These are phyloP conservation scores for Eptesicus fuscus DNA, from an alignment of 2,113 vertebrate species.

Conservation along the genomic window DNA sequence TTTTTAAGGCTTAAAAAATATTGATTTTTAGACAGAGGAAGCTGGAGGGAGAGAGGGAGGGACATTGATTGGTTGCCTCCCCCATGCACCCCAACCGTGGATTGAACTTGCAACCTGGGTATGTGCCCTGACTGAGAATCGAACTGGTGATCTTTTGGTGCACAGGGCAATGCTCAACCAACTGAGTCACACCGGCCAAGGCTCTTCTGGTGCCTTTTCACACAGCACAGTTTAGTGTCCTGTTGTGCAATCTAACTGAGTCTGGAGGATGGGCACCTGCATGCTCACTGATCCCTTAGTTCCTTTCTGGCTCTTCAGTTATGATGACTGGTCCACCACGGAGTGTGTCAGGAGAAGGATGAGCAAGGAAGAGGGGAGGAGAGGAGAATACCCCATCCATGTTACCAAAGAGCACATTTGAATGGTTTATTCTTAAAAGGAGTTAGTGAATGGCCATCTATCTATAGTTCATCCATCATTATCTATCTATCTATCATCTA, in stretches of 20 bases:
- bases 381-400: not conserved
- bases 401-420: not conserved
- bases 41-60: too few species aligned
- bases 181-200: too few species aligned
- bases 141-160: too few species aligned
- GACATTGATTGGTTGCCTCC: too few species aligned
- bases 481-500: not conserved
- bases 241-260: not conserved
- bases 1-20: too few species aligned
- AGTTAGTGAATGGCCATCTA: not conserved
- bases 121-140: too few species aligned
- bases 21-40: too few species aligned
- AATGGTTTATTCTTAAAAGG: not conserved
- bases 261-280: not conserved
- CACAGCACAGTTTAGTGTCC: not conserved
- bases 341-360: not conserved
- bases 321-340: not conserved
- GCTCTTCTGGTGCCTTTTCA: not conserved
- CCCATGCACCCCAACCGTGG: too few species aligned
- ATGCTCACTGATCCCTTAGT: not conserved
- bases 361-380: not conserved
- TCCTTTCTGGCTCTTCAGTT: not conserved
- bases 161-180: too few species aligned
- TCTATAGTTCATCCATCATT: not conserved
- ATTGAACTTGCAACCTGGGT: too few species aligned